A percentile compares a stretch with the other conserved stretches of the same genome.
These are phyloP conservation scores for Dendrocincla tyrannina DNA, from an alignment of 2,797 vertebrate species.

Conservation along the genomic window DNA sequence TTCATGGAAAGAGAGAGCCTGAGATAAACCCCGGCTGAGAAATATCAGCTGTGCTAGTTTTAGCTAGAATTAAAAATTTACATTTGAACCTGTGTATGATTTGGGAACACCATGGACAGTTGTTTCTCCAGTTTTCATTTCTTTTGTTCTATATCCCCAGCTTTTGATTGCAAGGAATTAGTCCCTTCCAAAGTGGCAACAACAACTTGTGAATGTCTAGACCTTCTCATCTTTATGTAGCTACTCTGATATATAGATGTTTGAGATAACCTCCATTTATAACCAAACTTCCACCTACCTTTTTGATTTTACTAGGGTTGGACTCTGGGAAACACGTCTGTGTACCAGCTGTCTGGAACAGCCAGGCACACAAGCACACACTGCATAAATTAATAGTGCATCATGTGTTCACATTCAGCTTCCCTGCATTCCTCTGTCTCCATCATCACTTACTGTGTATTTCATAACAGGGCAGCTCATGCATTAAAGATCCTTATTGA, in stretches of 20 bases:
- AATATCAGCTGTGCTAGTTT: not conserved
- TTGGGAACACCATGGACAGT: not conserved
- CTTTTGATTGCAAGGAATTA: not conserved
- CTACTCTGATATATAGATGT: not conserved
- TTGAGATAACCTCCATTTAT: not conserved
- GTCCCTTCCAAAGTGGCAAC: not conserved
- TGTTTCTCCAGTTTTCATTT: not conserved
- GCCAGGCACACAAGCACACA: not conserved
- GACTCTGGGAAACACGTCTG: not conserved
- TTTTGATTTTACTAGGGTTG: not conserved
- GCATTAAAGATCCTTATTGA: slow-evolving; percentile 15
- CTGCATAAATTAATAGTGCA: not conserved
- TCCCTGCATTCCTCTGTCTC: not conserved
- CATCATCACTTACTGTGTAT: not conserved
- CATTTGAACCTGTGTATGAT: not conserved
- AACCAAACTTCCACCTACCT: not conserved
- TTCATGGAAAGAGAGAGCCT: not conserved
- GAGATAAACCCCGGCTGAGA: not conserved
- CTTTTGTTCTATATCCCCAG: not conserved
- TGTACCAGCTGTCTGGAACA: not conserved
- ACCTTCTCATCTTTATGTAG: not conserved
- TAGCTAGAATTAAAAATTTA: not conserved
- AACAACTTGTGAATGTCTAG: not conserved
- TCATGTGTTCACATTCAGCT: not conserved
- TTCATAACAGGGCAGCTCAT: not conserved